Base-by-base conservation (phyloP, 1,140 invertebrate genomes). In the Triops longicaudatus region DNA sequence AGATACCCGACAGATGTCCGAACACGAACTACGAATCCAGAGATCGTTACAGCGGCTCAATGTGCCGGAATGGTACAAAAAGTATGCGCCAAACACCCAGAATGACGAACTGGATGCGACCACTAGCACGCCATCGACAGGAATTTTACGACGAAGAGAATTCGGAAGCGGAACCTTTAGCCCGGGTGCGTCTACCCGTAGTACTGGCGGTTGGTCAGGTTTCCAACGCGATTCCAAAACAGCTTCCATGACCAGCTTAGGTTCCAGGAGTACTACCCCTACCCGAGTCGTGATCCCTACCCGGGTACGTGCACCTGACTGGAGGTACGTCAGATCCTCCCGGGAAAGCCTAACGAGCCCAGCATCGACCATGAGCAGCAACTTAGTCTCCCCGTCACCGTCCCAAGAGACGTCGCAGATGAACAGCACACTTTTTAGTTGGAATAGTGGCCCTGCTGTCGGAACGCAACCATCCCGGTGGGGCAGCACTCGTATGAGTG, bases 21-120 rank as follows among this genome's bases (percentile, higher is more conserved):
- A 96, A 85, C 94, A 97, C 86, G 94, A 97, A 85, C 86, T 97
- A 76, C 88, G 96, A 76, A 92, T 98, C 75, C 93, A 96, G 83
- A 90, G 94, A 79, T 97, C 94, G 26, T 85, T 98, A 79, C 93
- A 96, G 84, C 93, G 94, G 81, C 89, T 98, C 76, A 95, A 96
- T 85, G 91, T 97, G 44, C 96, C 96, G 71, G 94, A 97, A 82
- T 98, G 96, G 96, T 95, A 93, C 87, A 94, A 93, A 84, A 93
- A 93, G 83, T 26, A 73, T 81, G 78, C 79, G 26, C 41, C 78
- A 42, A 50, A 26, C 44, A 77, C 41, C 76, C 76, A 14, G 77
- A 79, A 50, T 82, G n/a, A 84, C 73, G 77, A 73, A 79, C 77
- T 81, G 77, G 80, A 76, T 77, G 77, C 76, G 78, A 84, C 82